Percentiles rank a stretch among this genome's conserved stretches.
These are phyloP conservation scores for Meriones unguiculatus DNA, from an alignment of 2,113 vertebrate genomes.

Conservation along the genomic window DNA sequence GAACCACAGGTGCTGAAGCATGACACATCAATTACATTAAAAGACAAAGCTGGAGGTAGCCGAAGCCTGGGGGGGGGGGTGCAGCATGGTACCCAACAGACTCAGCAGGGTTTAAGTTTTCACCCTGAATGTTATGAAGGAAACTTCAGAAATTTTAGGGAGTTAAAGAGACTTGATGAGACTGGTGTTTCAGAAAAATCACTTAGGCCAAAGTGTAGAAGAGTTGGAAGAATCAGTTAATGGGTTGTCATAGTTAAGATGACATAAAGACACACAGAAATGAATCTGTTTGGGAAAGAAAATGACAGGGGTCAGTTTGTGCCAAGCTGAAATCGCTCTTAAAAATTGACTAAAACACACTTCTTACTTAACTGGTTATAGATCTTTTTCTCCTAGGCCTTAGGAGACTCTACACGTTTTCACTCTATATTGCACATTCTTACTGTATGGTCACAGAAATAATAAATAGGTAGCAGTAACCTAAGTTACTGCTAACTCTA, in stretches of 20 bases:
- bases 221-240: neutral
- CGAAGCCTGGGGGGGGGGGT: neutral
- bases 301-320: neutral
- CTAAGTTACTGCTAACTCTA: neutral
- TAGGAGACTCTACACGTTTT: neutral
- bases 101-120: neutral
- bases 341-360: neutral
- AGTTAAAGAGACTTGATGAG: neutral
- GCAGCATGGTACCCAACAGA: neutral
- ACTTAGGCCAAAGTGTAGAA: neutral
- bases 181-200: neutral
- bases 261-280: neutral
- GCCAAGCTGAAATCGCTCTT: neutral
- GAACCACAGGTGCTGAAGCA: neutral
- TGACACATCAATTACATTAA: neutral
- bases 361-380: neutral
- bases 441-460: neutral
- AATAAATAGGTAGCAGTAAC: neutral
- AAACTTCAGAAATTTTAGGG: constrained; percentile 28
- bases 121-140: neutral
- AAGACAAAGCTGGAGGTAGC: too few species aligned
- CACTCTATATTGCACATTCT: neutral
- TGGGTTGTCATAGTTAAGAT: neutral
- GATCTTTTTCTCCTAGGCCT: neutral
- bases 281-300: neutral